Evolutionary conservation across 2,113 vertebrate species (phyloP).

Genomic region (Alligator sinensis): DNA sequence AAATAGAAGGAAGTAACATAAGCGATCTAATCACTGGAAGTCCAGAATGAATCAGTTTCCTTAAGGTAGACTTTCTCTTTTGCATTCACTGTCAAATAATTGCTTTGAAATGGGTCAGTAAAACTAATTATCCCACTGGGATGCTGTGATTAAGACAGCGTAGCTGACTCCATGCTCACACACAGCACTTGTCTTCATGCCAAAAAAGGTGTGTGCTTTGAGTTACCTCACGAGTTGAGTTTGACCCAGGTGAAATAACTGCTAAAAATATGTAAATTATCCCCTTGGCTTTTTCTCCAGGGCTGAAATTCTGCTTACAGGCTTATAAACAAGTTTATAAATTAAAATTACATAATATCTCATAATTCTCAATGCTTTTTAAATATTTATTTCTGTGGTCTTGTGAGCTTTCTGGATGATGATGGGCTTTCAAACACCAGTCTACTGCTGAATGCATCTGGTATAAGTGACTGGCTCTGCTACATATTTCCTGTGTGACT

Average conservation of each 20-base stretch:
- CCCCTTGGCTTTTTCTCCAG: background rate
- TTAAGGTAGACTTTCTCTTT: background rate
- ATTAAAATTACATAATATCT: background rate
- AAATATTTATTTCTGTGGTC: background rate
- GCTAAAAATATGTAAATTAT: background rate
- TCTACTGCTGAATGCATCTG: background rate
- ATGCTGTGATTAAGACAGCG: background rate
- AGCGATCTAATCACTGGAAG: background rate
- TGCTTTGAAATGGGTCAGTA: background rate
- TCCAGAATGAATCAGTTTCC: background rate
- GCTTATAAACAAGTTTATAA: background rate
- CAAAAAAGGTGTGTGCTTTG: background rate
- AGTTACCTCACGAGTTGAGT: background rate
- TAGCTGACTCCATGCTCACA: background rate
- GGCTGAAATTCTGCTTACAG: background rate
- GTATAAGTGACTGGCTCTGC: background rate
- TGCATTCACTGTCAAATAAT: background rate
- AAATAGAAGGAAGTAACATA: no score
- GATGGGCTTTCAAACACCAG: background rate
- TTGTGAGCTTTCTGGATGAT: background rate
- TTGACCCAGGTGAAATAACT: background rate
- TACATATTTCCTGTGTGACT: background rate
- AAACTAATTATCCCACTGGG: background rate
- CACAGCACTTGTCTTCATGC: no score
- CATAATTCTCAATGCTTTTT: no score